Conservation (phyloP, 2,888 invertebrate species). For the Loripinus fragilis region DNA sequence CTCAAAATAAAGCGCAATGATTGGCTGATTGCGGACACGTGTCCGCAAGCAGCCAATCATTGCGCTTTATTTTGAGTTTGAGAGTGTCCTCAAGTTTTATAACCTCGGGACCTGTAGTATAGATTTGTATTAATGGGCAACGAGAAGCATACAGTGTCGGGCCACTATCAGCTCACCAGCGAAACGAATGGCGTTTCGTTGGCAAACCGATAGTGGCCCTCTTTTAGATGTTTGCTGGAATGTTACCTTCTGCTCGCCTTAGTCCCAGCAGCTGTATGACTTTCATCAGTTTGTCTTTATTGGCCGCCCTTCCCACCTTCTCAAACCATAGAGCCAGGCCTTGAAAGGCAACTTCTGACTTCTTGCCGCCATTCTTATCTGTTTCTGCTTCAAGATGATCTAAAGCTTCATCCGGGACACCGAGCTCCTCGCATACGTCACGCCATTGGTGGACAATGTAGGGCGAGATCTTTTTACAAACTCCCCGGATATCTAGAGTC, state of each 20-base stretch:
- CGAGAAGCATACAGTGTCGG: no score
- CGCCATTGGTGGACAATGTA: constrained; percentile 67
- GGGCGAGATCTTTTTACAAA: constrained; percentile 60
- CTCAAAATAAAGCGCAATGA: no score
- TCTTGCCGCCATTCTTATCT: constrained; percentile 22
- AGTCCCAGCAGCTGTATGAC: constrained; percentile 56
- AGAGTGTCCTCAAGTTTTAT: no score
- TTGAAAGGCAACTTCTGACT: constrained; percentile 61
- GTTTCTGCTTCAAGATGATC: constrained; percentile 43
- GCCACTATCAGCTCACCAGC: no score
- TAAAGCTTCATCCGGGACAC: constrained; percentile 55
- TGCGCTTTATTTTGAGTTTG: no score
- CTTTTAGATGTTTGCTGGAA: no score
- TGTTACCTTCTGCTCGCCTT: constrained; percentile 63
- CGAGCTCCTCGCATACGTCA: constrained; percentile 65
- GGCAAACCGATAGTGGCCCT: no score
- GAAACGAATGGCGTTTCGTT: no score
- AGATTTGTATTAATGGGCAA: no score
- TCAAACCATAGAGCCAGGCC: constrained; percentile 65
- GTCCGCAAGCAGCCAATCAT: no score
- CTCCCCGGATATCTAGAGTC: constrained; percentile 64
- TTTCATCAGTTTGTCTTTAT: constrained; percentile 53
- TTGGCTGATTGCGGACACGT: no score
- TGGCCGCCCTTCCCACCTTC: constrained; percentile 56
- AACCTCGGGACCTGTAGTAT: no score